Evolutionary conservation across 2,888 invertebrate species (phyloP), one percentile per base, ranked within the genome.

Genomic region (Merodon equestris): DNA sequence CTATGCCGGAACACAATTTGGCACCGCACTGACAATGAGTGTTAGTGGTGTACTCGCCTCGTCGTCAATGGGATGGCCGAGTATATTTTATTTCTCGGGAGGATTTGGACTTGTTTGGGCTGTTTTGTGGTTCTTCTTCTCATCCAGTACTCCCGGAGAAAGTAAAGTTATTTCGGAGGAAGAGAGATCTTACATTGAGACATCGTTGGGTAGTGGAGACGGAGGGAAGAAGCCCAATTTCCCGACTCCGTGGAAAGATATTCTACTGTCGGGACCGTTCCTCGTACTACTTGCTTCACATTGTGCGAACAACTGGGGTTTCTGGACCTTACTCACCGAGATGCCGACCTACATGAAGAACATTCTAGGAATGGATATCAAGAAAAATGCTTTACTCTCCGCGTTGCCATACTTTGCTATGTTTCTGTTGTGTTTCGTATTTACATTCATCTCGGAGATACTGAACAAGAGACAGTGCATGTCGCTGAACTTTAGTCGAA

Each of bases 321-420:
- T 94, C 88, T 96, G 95, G 93, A 95, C 95, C 19, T 89, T 96
- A 19, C 90, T 96, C 0, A 95, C 95, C 0, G 93, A 96, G 86
- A 93, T 95, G 84, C 96, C 96, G 0, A 91, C 93, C 0, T 96
- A 95, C 85, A 93, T 96, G 92, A 92, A 91, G 83, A 91, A 92
- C 50, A 92, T 95, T 2, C 90, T 96, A 1, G 89, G 91, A 58
- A 94, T 93, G 83, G 90, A 95, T 67, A 93, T 96, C 17, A 92
- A 93, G 86, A 89, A 91, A 91, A 94, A 93, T 84, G 93, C 94
- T 2, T 83, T 92, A 5, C 86, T 94, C 0, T 94, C 94, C 0
- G 92, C 94, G 0, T 85, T 94, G 19, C 95, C 95, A 0, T 95
- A 96, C 85, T 88, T 95, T 17, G 91, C 91, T 0, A 94, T 95